Evolutionary conservation across 23 tunicate genomes (phyloP), one percentile per base, ranked within the genome.

Genomic region (Phallusia fumigata): DNA sequence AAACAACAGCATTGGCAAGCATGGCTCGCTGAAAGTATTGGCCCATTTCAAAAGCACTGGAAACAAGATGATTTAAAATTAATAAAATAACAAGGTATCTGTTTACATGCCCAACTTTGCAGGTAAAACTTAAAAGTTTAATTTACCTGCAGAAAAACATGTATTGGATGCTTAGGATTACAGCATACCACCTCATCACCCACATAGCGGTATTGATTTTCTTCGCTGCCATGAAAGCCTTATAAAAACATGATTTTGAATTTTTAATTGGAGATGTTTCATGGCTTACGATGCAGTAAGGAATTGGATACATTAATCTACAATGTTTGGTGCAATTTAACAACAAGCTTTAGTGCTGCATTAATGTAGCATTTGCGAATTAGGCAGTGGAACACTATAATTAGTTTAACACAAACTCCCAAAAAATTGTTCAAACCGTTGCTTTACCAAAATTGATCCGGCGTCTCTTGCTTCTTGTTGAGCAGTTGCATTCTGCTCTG

Each of bases 1-100:
- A 93, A 0, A 93, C 88, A 18, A 93, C 86, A 10, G 86, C 98
- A 80, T 93, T 93, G 33, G 98, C 93, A 24, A 93, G 80, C 87
- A 93, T 83, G 5, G 89, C 98, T 44, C 93, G 80, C 85, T 84
- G 88, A 50, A 88, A 93, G 77, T 79, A 89, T 21, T 93, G 98
- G 0, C 35, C 86, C 98, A 93, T 93, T 31, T 85, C 88, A 73
- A 84, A 93, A 18, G 93, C 90, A 75, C 98, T 93, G 89, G 0
- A 79, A 64, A 74, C 0, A 19, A 76, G 0, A 76, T 19, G 73
- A n/a, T 28, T 74, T 11, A 74, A 74, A 74, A 8, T 33, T n/a
- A n/a, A 11, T 26, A 30, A 30, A 30, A 65, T 65, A 28, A n/a
- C n/a, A n/a, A n/a, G n/a, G n/a, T n/a, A n/a, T n/a, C n/a, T n/a